Evolutionary conservation across 1,140 invertebrate species (phyloP), one percentile per base, ranked within the genome.

Genomic region (Eueides isabella): DNA sequence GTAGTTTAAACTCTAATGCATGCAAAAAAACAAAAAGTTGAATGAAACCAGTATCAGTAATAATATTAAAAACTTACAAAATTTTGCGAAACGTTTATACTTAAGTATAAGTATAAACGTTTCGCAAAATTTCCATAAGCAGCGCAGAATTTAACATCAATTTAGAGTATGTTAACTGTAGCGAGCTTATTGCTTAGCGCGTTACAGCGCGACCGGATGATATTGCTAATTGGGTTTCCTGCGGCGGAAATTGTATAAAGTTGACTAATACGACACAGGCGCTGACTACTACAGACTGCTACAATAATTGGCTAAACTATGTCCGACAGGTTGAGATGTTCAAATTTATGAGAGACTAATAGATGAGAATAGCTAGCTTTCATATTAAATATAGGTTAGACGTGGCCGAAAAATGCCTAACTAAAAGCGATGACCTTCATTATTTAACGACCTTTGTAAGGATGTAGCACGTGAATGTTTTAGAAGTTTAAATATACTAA

Each of bases 201-300:
- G 81, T 84, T 87, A 85, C 73, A 77, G 76, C 78, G 75, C 80
- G 80, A 72, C 82, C 86, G 85, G 83, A 84, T 86, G 86, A 85
- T 86, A 86, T 81, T 85, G 85, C 84, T 88, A 88, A 88, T 86
- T 86, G 84, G 77, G 80, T 85, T 84, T 81, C 80, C 84, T 82
- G 78, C 76, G 75, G 78, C 81, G 83, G 85, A 86, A 81, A 88
- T 84, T 82, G 81, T 88, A 85, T 86, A 84, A 88, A 88, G 79
- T 88, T 85, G 61, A 61, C 28, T 63, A 63, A 68, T 68, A 67
- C 31, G 55, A 74, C 31, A 62, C 61, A 70, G 31, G 29, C 61
- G 16, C 30, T 70, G 61, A 63, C 68, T 63, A 70, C 68, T 70
- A 69, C 30, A 28, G 67, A 63, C 48, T 41, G 61, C 61, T 62